A percentile compares a stretch with the other conserved stretches of the same genome.
phyloP scores from a whole-genome alignment of 1,140 invertebrate species.

The Eupristina koningsbergeri region DNA sequence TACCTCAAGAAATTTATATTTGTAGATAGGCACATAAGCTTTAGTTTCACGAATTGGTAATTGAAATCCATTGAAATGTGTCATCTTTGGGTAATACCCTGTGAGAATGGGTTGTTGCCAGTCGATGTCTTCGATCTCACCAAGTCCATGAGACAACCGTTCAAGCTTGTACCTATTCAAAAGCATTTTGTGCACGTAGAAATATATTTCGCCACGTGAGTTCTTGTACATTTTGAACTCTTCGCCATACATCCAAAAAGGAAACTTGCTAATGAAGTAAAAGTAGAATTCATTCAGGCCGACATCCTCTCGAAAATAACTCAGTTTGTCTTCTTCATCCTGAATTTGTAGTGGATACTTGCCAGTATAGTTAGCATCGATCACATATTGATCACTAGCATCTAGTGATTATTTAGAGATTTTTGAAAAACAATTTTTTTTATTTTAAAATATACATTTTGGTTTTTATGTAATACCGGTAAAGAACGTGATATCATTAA shows the following conservation, averaged over 20 bases:
- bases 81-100: conserved; percentile 78
- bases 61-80: conserved; percentile 78
- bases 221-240: conserved; percentile 72
- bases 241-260: conserved; percentile 76
- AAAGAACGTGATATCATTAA: too few relatives aligned
- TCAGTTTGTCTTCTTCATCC: conserved; percentile 72
- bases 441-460: too few relatives aligned
- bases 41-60: conserved; percentile 74
- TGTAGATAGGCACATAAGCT: conserved; percentile 63
- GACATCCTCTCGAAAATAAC: conserved; percentile 82
- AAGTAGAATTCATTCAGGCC: conserved; percentile 81
- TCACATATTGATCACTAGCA: conserved; percentile 53
- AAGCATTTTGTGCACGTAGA: conserved; percentile 77
- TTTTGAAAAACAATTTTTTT: too few relatives aligned
- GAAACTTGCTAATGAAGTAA: conserved; percentile 76
- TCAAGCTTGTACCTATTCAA: conserved; percentile 80
- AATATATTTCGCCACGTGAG: conserved; percentile 78
- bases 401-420: neutral
- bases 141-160: conserved; percentile 77
- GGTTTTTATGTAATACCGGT: too few relatives aligned
- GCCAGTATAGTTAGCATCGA: conserved; percentile 73
- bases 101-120: conserved; percentile 73
- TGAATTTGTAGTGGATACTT: conserved; percentile 71
- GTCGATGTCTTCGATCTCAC: conserved; percentile 76
- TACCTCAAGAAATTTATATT: conserved; percentile 59